These are phyloP conservation scores for Berghia stephanieae DNA, from an alignment of 1,140 invertebrate species.

Conservation along the genomic window DNA sequence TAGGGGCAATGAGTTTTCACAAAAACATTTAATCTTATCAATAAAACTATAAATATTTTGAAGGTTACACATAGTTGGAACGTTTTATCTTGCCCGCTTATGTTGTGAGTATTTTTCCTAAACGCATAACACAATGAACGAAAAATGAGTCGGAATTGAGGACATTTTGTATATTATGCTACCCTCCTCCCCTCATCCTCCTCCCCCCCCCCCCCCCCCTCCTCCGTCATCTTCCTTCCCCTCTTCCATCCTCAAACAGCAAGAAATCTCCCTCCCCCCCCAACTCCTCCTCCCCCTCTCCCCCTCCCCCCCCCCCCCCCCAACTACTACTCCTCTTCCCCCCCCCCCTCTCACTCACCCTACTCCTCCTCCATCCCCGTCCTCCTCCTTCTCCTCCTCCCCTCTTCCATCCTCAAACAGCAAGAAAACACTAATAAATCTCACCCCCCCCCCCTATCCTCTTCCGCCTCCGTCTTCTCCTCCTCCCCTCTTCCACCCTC, in stretches of 20 bases:
- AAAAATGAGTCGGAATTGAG: neutral
- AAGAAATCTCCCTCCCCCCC: neutral
- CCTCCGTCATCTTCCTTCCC: too few species aligned
- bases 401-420: neutral
- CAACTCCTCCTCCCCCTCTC: neutral
- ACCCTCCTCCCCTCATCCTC: neutral
- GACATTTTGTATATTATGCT: neutral
- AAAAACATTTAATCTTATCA: too few species aligned
- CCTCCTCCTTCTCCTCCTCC: neutral
- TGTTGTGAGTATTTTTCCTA: neutral
- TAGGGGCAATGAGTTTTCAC: too few species aligned
- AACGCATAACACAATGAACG: neutral
- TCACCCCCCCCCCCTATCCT: neutral
- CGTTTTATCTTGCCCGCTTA: too few species aligned
- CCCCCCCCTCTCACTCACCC: too few species aligned
- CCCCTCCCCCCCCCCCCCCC: neutral
- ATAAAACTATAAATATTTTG: neutral
- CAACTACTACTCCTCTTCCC: neutral
- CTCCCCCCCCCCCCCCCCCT: neutral
- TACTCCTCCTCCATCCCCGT: neutral
- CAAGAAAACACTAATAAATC: too few species aligned
- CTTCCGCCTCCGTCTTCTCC: neutral
- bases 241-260: too few species aligned
- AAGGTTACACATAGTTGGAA: neutral
- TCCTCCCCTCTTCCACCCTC: neutral